phyloP scores from a whole-genome alignment of 2,888 invertebrate genomes.

The Amiota mariae region DNA sequence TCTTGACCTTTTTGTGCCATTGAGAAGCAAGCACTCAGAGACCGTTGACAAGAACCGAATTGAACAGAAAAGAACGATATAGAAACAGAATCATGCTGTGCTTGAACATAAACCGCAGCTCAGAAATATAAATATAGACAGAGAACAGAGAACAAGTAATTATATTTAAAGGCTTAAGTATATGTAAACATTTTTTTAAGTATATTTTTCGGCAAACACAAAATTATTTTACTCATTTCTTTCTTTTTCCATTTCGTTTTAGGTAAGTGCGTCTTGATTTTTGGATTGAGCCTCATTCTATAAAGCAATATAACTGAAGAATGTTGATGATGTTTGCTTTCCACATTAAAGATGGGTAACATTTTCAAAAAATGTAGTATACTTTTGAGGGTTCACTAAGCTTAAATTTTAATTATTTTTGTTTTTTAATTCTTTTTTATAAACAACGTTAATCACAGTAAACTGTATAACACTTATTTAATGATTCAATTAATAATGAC shows the following conservation, averaged over 20 bases:
- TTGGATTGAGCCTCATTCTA: no score
- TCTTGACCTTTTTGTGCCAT: slow-evolving; percentile 29
- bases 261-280: slow-evolving; percentile 11
- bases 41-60: no score
- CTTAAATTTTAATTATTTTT: background rate
- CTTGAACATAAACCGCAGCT: background rate
- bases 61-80: no score
- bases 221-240: slow-evolving; percentile 1
- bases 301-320: no score
- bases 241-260: slow-evolving; percentile 7
- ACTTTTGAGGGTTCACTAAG: background rate
- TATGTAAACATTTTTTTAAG: slow-evolving; percentile 4
- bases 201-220: slow-evolving; percentile 12
- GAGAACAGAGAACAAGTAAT: slow-evolving; percentile 11
- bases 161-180: background rate
- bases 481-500: no score
- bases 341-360: background rate
- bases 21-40: background rate
- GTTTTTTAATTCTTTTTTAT: no score
- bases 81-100: background rate
- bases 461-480: no score
- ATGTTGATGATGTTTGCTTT: no score
- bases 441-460: no score
- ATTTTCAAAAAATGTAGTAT: background rate
- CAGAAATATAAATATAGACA: background rate